phyloP scores from a whole-genome alignment of 2,888 invertebrate genomes.

The Heliconius ethilla region DNA sequence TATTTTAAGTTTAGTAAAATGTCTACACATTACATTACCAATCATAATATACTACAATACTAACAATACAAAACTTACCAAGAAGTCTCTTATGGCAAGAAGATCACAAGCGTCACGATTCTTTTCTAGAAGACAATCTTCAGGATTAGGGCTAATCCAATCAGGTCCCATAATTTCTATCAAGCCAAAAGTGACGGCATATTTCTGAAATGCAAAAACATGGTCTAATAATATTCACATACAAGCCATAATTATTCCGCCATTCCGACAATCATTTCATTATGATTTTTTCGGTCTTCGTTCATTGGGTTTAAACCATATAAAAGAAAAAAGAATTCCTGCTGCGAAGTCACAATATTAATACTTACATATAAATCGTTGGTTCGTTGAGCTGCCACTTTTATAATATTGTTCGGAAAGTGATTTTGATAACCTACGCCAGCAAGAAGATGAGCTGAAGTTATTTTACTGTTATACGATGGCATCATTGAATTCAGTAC shows the following conservation, averaged over 20 bases:
- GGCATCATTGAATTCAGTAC: conserved; percentile 59
- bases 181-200: conserved; percentile 25
- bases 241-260: too few relatives aligned
- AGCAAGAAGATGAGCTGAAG: conserved; percentile 65
- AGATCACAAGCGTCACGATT: neutral
- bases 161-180: conserved; percentile 30
- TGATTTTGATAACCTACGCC: conserved; percentile 62
- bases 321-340: neutral
- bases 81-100: conserved; percentile 1
- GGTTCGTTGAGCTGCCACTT: conserved; percentile 46
- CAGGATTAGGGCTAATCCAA: neutral
- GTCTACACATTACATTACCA: neutral
- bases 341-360: neutral
- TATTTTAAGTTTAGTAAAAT: neutral
- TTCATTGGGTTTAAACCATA: neutral
- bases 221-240: neutral
- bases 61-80: neutral
- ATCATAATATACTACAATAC: neutral
- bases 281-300: too few relatives aligned
- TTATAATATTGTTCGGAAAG: conserved; percentile 55
- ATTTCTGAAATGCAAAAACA: conserved; percentile 26
- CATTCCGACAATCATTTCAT: too few relatives aligned
- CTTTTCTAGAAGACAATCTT: neutral
- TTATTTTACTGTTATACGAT: conserved; percentile 64
- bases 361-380: conserved; percentile 64